Percentiles rank a stretch among this genome's conserved stretches.
These are phyloP conservation scores for Agapornis roseicollis DNA, from an alignment of 2,113 vertebrate genomes.

Conservation along the genomic window DNA sequence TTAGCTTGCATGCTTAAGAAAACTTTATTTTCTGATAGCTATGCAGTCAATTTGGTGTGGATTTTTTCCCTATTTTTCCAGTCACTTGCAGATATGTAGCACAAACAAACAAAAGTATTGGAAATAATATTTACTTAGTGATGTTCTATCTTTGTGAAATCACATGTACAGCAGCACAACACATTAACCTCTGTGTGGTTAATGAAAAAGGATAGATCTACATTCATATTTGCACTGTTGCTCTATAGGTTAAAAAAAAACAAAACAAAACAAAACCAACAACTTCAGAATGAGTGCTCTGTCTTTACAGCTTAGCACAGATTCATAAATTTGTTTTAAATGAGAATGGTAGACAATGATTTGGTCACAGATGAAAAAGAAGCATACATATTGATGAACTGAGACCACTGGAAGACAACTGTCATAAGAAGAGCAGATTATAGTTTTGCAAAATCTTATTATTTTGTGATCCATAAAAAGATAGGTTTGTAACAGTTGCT, in stretches of 20 bases:
- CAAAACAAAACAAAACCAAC: neutral
- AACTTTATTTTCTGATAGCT: neutral
- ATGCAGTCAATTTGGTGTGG: neutral
- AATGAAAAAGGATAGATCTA: neutral
- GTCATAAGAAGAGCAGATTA: neutral
- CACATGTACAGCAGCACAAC: fast-evolving
- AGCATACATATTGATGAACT: neutral
- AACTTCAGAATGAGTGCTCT: neutral
- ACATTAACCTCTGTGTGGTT: neutral
- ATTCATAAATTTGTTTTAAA: neutral
- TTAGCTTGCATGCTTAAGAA: neutral
- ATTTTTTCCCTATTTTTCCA: neutral
- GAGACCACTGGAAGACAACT: neutral
- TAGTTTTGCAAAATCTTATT: neutral
- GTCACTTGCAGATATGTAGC: neutral
- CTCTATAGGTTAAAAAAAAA: neutral
- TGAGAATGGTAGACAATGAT: neutral
- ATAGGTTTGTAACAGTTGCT: neutral
- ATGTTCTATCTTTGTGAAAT: neutral
- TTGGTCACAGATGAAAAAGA: neutral
- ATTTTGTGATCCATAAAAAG: neutral
- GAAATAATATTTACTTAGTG: neutral
- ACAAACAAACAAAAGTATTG: neutral
- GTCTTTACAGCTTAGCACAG: neutral
- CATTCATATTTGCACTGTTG: neutral